These are phyloP conservation scores for Stigmatopora argus DNA, from an alignment of 2,113 vertebrate genomes.

Conservation along the genomic window DNA sequence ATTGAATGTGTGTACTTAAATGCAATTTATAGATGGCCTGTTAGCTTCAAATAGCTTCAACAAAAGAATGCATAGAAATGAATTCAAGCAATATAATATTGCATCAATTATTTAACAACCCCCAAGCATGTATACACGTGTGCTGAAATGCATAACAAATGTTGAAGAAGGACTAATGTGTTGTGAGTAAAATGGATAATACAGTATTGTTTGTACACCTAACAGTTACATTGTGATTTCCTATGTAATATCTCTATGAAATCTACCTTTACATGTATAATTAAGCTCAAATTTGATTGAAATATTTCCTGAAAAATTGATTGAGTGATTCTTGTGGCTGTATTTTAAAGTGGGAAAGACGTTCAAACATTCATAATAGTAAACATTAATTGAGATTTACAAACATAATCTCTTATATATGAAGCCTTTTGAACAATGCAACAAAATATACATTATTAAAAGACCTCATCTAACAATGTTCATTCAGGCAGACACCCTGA, in stretches of 20 bases:
- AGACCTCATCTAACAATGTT: too few species aligned
- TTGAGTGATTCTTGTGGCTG: too few species aligned
- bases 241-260: not conserved
- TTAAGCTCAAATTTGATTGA: too few species aligned
- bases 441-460: too few species aligned
- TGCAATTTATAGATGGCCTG: too few species aligned
- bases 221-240: not conserved
- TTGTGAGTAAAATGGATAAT: not conserved
- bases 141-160: not conserved
- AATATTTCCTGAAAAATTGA: too few species aligned
- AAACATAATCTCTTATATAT: too few species aligned
- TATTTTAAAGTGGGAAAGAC: too few species aligned
- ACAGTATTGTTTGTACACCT: not conserved
- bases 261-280: not conserved
- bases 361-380: not conserved
- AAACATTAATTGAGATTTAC: not conserved
- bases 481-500: too few species aligned
- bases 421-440: too few species aligned
- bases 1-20: too few species aligned
- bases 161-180: not conserved
- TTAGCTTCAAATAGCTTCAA: not conserved
- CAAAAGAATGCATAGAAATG: not conserved
- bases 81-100: not conserved
- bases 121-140: not conserved
- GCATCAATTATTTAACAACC: not conserved